Evolutionary conservation across 2,888 invertebrate genomes (phyloP).

Genomic region (Ennomos erosarius): DNA sequence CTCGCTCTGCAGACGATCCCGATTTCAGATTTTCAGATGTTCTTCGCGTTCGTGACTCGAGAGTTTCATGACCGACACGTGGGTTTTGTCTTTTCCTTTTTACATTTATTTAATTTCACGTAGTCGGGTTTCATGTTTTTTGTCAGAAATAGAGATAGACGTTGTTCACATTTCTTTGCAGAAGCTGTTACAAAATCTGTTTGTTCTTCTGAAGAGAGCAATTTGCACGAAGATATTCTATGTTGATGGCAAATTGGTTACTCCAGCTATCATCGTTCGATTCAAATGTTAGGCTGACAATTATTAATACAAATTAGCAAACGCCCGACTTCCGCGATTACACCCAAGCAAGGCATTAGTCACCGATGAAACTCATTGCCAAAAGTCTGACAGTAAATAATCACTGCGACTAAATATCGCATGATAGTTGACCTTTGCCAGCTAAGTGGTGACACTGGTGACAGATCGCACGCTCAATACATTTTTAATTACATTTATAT

Average conservation of each 20-base stretch:
- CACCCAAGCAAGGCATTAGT: constrained; percentile 12
- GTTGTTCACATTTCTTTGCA: neutral
- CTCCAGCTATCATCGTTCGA: neutral
- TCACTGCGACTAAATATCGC: constrained; percentile 21
- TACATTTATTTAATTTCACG: constrained; percentile 13
- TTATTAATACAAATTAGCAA: constrained; percentile 8
- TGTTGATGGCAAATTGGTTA: no score
- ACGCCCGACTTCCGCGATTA: constrained; percentile 11
- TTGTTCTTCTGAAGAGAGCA: neutral
- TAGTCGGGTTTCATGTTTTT: neutral
- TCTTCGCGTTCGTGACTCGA: constrained; percentile 14
- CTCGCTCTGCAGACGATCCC: constrained; percentile 4
- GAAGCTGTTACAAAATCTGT: neutral
- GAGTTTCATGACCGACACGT: constrained; percentile 7
- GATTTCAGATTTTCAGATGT: constrained; percentile 6
- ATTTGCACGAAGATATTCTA: no score
- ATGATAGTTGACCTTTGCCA: constrained; percentile 34
- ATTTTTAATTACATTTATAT: constrained; percentile 37
- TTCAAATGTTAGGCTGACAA: constrained; percentile 1
- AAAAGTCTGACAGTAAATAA: constrained; percentile 31
- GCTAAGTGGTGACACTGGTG: constrained; percentile 30
- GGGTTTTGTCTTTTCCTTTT: constrained; percentile 12
- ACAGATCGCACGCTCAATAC: constrained; percentile 33
- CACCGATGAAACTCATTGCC: constrained; percentile 27
- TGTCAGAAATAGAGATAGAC: no score